A percentile compares a stretch with the other conserved stretches of the same genome.
phyloP scores from a whole-genome alignment of 1,140 invertebrate species.

The Brachionus sp. region DNA sequence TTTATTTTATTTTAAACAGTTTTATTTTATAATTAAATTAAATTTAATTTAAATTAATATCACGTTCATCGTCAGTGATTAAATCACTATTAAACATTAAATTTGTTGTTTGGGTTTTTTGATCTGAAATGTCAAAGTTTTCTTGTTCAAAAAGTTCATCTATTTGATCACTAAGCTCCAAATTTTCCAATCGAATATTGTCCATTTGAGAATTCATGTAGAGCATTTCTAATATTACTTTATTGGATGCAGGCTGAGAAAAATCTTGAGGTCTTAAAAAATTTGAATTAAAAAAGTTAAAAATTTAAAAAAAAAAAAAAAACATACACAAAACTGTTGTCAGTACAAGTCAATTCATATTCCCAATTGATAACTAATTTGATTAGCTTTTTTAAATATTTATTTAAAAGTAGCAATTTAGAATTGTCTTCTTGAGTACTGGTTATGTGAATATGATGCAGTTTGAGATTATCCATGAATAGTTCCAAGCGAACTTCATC shows the following conservation, averaged over 20 bases:
- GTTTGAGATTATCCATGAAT: conserved; percentile 1
- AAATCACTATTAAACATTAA: not conserved
- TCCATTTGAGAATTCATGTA: conserved; percentile 34
- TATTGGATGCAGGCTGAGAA: conserved; percentile 14
- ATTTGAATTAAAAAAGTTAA: not conserved
- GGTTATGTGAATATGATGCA: not conserved
- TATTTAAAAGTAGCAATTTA: not conserved
- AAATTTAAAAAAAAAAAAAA: not conserved
- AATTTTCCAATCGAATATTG: conserved; percentile 1
- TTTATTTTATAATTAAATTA: conserved; percentile 11
- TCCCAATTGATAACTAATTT: conserved; percentile 24
- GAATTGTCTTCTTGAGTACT: not conserved
- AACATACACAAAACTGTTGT: conserved; percentile 7
- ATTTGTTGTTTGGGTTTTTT: not conserved
- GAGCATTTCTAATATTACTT: conserved; percentile 9
- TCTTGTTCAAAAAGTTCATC: conserved; percentile 8
- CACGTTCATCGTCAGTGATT: conserved; percentile 4
- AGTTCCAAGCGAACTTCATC: conserved; percentile 6
- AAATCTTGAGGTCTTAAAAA: not conserved
- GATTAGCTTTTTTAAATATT: conserved; percentile 23
- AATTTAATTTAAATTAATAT: not conserved
- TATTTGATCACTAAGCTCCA: not conserved
- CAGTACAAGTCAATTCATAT: not conserved
- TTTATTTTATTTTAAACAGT: not conserved
- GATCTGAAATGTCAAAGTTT: not conserved